Base-by-base conservation (phyloP, 2,113 vertebrate genomes). In the Syngnathus scovelli region DNA sequence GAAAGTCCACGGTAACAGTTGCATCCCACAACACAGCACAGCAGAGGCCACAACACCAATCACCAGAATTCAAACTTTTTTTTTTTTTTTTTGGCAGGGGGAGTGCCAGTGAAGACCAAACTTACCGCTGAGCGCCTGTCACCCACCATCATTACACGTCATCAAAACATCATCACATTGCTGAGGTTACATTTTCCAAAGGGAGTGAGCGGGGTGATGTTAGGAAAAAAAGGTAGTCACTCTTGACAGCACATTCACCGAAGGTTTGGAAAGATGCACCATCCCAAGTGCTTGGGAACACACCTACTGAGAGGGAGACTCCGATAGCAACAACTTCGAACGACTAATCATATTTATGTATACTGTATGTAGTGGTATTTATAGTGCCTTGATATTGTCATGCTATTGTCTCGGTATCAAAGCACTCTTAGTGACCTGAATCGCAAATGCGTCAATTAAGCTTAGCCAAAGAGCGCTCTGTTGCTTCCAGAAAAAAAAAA, bases 61-160 rank as follows among this genome's bases (percentile, higher is more conserved):
- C 75, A 85, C 78, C 55, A 58, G 27, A 36, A 58, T 33, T 33
- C 27, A 82, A 66, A 64, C 43, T 41, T 54, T 64, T 61, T 68
- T 56, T 5, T n/a, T n/a, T n/a, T 69, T 60, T 56, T 5, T 41
- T 72, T 44, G 54, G 70, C 52, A 83, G 79, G 85, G 87, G 83
- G 81, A 82, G 82, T 64, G 61, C 73, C 71, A 80, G 86, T 86
- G 85, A 88, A 85, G 87, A 88, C 85, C 74, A 83, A 78, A 90
- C 88, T 90, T 89, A 89, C 90, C 88, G 52, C 70, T 36, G 55
- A 76, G 75, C 4, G 79, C 82, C 85, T 87, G 82, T 88, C 88
- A 88, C 86, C 86, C 83, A 90, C 89, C 88, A 91, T 90, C 89
- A 88, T 88, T 87, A 92, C 84, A 89, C 88, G 82, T 83, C 88